Conservation (phyloP, 2,113 vertebrate species). For the Chitala chitala region DNA sequence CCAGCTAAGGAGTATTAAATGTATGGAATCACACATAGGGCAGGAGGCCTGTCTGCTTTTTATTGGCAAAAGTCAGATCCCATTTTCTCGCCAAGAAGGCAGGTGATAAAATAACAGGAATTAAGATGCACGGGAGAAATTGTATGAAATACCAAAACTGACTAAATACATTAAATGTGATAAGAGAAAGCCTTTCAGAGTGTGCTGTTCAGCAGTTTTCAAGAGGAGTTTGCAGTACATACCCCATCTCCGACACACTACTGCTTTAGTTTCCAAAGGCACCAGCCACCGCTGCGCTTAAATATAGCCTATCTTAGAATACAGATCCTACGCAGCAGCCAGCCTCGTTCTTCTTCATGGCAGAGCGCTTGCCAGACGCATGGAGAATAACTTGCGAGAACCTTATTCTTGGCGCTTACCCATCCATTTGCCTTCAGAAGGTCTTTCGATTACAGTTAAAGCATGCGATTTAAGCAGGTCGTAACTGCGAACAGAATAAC, state of each 20-base stretch:
- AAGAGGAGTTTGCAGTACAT: neutral
- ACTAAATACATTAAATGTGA: too few relatives aligned
- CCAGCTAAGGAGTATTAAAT: too few relatives aligned
- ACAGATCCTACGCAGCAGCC: neutral
- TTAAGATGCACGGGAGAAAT: too few relatives aligned
- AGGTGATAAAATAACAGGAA: too few relatives aligned
- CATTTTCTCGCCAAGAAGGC: too few relatives aligned
- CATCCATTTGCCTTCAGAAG: slow-evolving; percentile 36
- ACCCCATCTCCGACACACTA: too few relatives aligned
- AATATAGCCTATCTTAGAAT: neutral
- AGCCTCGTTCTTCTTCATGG: neutral
- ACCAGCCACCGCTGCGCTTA: neutral
- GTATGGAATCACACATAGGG: too few relatives aligned
- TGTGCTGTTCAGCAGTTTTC: neutral
- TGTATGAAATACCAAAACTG: too few relatives aligned
- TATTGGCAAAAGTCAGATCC: too few relatives aligned
- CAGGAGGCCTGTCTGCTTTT: too few relatives aligned
- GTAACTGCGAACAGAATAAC: slow-evolving; percentile 52
- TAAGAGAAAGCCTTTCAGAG: too few relatives aligned
- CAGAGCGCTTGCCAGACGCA: slow-evolving; percentile 41
- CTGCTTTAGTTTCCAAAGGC: neutral
- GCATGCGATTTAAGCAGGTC: slow-evolving; percentile 56
- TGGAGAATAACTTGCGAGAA: slow-evolving; percentile 25
- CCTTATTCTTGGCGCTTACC: slow-evolving; percentile 41
- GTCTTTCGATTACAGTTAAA: slow-evolving; percentile 55